Evolutionary conservation across 2,113 vertebrate genomes (phyloP).

Genomic region (Mohoua ochrocephala): DNA sequence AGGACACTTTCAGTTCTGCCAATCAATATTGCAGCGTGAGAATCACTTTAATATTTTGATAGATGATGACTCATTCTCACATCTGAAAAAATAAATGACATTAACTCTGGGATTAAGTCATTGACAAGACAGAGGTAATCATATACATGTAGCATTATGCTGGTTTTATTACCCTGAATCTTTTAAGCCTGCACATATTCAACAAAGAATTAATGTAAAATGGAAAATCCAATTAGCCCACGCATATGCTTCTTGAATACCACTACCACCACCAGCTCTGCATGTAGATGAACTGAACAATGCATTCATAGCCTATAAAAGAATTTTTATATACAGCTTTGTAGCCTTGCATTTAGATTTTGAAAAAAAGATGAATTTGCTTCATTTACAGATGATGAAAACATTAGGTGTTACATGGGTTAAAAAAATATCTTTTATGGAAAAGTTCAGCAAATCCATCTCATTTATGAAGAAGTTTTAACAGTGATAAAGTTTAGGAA

Average conservation of each 20-base stretch:
- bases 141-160: not conserved
- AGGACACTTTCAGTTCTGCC: not conserved
- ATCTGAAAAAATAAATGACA: slow-evolving; percentile 15
- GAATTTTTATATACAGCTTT: not conserved
- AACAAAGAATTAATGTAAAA: slow-evolving; percentile 44
- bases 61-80: not conserved
- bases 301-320: not conserved
- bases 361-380: not conserved
- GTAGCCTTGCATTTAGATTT: not conserved
- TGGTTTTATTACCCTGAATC: slow-evolving; percentile 46
- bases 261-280: not conserved
- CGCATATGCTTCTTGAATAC: slow-evolving; percentile 10
- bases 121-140: slow-evolving; percentile 16
- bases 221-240: slow-evolving; percentile 63
- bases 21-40: not conserved
- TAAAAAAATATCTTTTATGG: not conserved
- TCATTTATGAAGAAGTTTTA: not conserved
- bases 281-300: slow-evolving; percentile 20
- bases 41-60: not conserved
- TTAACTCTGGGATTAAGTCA: slow-evolving; percentile 28
- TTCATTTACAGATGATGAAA: not conserved
- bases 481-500: not conserved
- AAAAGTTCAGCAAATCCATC: not conserved
- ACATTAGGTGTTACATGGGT: not conserved
- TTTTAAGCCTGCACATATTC: slow-evolving; percentile 27